Conservation (phyloP, 2,797 vertebrate genomes). For the Spondyliosoma cantharus region DNA sequence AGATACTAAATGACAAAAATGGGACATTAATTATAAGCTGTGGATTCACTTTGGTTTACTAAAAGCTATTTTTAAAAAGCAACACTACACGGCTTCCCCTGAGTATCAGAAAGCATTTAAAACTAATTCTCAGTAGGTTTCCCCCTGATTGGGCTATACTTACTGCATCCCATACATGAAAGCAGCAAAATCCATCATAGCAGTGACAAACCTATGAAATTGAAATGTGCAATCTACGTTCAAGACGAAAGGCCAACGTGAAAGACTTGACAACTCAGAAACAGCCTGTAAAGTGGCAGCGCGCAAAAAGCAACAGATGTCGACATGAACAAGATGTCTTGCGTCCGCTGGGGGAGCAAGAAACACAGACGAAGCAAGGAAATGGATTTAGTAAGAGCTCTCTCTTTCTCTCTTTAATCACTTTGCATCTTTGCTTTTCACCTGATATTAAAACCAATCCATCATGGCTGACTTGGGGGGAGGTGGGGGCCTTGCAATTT, state of each 20-base stretch:
- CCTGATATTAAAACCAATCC: conserved; percentile 85
- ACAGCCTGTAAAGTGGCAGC: conserved; percentile 12
- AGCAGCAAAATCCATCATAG: conserved; percentile 18
- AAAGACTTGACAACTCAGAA: conserved; percentile 37
- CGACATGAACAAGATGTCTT: conserved; percentile 24
- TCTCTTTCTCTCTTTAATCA: conserved; percentile 73
- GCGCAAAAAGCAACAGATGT: conserved; percentile 21
- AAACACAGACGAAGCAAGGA: conserved; percentile 45
- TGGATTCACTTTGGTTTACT: neutral
- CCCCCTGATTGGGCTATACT: neutral
- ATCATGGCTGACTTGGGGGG: conserved; percentile 77
- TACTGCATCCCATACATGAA: conserved; percentile 15
- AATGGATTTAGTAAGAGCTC: conserved; percentile 57
- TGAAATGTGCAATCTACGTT: conserved; percentile 22
- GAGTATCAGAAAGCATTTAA: neutral
- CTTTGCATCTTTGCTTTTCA: conserved; percentile 71
- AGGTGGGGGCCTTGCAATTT: conserved; percentile 53
- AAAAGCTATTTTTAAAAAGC: neutral
- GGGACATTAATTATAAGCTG: neutral
- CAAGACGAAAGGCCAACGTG: conserved; percentile 30
- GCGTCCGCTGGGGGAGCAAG: conserved; percentile 30
- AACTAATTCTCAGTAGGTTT: neutral
- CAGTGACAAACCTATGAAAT: conserved; percentile 9
- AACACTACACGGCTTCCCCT: neutral
- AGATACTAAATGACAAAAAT: neutral